phyloP scores from a whole-genome alignment of 2,113 vertebrate genomes.

The Alouatta palliata region DNA sequence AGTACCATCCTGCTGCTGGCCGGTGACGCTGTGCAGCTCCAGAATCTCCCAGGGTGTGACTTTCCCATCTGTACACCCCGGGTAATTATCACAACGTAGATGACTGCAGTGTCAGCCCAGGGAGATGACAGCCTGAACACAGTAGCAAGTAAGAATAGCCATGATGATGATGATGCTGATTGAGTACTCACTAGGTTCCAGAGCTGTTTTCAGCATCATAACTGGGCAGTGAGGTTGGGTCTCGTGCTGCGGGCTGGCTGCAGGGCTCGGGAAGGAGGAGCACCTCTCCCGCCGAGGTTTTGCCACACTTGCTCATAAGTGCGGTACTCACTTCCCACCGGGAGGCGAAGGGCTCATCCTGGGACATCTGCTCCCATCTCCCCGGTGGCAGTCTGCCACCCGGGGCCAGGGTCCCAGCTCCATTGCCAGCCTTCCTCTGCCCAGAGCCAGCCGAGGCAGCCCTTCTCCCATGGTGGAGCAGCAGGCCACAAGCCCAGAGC shows the following conservation, averaged over 20 bases:
- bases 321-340: neutral
- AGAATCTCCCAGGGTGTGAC: neutral
- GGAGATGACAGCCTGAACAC: neutral
- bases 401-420: neutral
- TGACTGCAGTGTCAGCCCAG: neutral
- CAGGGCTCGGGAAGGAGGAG: neutral
- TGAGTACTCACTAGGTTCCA: neutral
- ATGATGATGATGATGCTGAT: neutral
- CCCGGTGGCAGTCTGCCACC: neutral
- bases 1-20: neutral
- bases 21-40: neutral
- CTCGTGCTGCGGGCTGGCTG: neutral
- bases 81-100: neutral
- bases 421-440: neutral
- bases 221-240: neutral
- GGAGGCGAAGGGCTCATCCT: neutral
- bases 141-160: neutral
- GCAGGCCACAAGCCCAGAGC: neutral
- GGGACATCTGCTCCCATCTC: neutral
- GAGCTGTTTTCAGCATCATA: neutral
- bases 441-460: neutral
- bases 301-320: neutral
- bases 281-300: neutral
- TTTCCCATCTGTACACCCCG: neutral
- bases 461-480: neutral